Conservation (phyloP, 2,797 vertebrate genomes). For the Holocentrus rufus region DNA sequence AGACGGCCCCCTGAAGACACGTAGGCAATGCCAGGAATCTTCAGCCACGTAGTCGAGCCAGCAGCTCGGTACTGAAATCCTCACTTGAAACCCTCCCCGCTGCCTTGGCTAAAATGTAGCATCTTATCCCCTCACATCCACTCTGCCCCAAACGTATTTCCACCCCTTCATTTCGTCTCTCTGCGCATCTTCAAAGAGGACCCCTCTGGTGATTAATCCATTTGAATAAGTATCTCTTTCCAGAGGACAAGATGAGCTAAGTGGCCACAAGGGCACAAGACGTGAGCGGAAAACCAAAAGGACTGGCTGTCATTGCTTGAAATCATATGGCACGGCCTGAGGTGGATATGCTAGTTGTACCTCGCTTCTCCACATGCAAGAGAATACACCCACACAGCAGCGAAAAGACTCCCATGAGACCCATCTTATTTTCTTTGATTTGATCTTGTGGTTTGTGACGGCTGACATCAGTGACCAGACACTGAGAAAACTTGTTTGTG, state of each 20-base stretch:
- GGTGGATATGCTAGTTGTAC: constrained; percentile 20
- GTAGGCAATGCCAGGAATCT: constrained; percentile 74
- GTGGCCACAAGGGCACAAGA: constrained; percentile 64
- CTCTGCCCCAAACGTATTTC: constrained; percentile 50
- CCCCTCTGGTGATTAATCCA: constrained; percentile 70
- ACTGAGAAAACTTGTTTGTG: not conserved
- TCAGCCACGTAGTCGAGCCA: constrained; percentile 60
- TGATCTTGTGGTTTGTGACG: constrained; percentile 43
- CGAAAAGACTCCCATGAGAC: constrained; percentile 20
- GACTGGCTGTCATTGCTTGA: constrained; percentile 41
- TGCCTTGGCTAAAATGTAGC: constrained; percentile 56
- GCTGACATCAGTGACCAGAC: constrained; percentile 53
- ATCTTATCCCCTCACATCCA: constrained; percentile 61
- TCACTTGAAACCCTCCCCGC: constrained; percentile 60
- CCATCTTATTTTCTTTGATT: constrained; percentile 51
- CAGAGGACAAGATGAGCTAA: constrained; percentile 73
- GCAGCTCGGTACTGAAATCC: constrained; percentile 62
- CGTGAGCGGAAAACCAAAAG: constrained; percentile 61
- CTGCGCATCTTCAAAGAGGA: constrained; percentile 64
- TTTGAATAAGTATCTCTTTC: constrained; percentile 69
- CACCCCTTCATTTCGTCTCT: constrained; percentile 55
- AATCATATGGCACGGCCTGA: constrained; percentile 41
- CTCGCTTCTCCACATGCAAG: constrained; percentile 17
- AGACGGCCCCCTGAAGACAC: constrained; percentile 68
- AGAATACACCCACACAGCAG: constrained; percentile 27